Percentiles rank a stretch among this genome's conserved stretches.
Conservation (phyloP, 2,888 invertebrate genomes). For the Ptilodon capucinus region DNA sequence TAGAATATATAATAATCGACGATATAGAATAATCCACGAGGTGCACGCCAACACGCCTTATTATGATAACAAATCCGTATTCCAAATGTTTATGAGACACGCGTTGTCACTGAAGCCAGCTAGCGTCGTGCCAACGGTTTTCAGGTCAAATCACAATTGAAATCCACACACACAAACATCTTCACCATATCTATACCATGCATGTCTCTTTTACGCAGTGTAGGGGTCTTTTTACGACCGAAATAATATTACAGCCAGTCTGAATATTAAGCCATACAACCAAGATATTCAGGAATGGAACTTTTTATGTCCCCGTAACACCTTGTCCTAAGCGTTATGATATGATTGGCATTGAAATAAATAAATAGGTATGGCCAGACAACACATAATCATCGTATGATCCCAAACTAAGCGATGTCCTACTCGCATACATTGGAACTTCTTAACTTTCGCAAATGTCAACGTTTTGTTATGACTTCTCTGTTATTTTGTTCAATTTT, state of each 20-base stretch:
- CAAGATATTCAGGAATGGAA: not conserved
- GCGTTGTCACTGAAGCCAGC: not conserved
- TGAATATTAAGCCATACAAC: not conserved
- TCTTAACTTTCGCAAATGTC: too few relatives aligned
- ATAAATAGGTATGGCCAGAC: too few relatives aligned
- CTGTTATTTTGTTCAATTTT: too few relatives aligned
- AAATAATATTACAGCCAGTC: not conserved
- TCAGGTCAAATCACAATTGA: not conserved
- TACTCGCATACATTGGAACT: too few relatives aligned
- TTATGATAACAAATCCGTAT: not conserved
- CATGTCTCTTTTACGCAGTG: not conserved
- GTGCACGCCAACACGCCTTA: not conserved
- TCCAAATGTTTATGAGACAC: not conserved
- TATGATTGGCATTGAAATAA: not conserved
- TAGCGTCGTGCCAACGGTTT: not conserved
- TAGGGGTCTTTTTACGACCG: slow-evolving; percentile 3
- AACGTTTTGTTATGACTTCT: too few relatives aligned
- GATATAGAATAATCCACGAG: too few relatives aligned
- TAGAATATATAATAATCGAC: too few relatives aligned
- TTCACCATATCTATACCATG: not conserved
- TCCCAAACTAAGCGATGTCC: too few relatives aligned
- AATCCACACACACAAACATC: not conserved
- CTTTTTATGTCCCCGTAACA: not conserved
- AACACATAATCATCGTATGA: too few relatives aligned
- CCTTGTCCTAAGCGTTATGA: not conserved